phyloP scores from a whole-genome alignment of 2,888 invertebrate species.

The Calameuta filiformis region DNA sequence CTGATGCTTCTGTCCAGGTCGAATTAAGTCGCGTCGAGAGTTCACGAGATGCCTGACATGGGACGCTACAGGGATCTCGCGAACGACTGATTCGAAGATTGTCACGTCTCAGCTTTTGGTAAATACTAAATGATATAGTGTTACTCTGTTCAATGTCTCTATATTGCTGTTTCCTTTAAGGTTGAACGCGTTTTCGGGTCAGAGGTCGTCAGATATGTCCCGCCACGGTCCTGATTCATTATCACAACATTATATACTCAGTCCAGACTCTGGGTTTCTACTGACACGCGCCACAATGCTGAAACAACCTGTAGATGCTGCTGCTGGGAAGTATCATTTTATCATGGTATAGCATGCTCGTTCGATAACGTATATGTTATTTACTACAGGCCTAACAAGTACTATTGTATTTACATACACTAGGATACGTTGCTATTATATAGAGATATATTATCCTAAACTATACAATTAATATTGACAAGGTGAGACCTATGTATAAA shows the following conservation, averaged over 20 bases:
- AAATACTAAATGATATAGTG: slow-evolving; percentile 13
- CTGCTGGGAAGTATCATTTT: not conserved
- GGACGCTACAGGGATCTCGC: not conserved
- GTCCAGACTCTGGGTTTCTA: not conserved
- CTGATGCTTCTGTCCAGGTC: not conserved
- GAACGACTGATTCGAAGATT: slow-evolving; percentile 20
- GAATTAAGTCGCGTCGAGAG: not conserved
- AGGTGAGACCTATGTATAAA: not conserved
- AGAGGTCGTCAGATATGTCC: slow-evolving; percentile 50
- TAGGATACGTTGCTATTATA: not conserved
- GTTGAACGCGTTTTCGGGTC: slow-evolving; percentile 32
- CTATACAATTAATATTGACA: not conserved
- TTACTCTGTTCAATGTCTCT: not conserved
- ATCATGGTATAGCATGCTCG: not conserved
- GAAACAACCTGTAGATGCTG: not conserved
- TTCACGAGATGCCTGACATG: not conserved
- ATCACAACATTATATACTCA: slow-evolving; percentile 33
- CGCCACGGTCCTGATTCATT: slow-evolving; percentile 51
- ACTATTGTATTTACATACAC: not conserved
- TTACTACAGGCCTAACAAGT: not conserved
- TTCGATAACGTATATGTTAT: not conserved
- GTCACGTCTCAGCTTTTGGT: slow-evolving; percentile 20
- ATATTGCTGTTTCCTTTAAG: slow-evolving; percentile 1
- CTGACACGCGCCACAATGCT: not conserved
- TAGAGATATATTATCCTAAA: not conserved